Evolutionary conservation across 2,797 vertebrate species (phyloP), one percentile per base, ranked within the genome.

Genomic region (Schizopygopsis pylzovi): DNA sequence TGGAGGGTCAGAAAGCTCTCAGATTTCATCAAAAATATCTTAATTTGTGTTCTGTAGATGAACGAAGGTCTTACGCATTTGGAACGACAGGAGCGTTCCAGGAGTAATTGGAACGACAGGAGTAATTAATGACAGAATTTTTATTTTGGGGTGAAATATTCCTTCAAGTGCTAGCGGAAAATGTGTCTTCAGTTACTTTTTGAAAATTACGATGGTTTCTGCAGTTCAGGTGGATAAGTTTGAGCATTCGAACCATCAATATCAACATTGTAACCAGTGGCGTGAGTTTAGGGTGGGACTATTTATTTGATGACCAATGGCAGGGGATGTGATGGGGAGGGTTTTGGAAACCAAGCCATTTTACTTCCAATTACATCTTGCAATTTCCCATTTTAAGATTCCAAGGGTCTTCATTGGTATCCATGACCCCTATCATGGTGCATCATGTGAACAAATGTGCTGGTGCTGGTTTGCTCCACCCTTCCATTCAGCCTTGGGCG

Each of bases 401-500:
- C 88, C 88, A 6, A 84, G 84, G 90, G 90, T 54, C 41, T 20
- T 68, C 76, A 78, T 22, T 71, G 76, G 39, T 61, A 12, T 79
- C 75, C 63, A 37, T 8, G 80, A 52, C 25, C 80, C 39, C 41
- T n/a, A 59, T 88, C 72, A 68, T 49, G 41, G 33, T 18, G 79
- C 28, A 81, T 83, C 73, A 91, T 90, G 75, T 81, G 77, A 88
- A 82, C 88, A 82, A 85, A 87, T 87, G 90, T 91, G 87, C 90
- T 86, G 90, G 87, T 90, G 91, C 88, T 85, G 85, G 63, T 82
- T 25, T 86, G 87, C 89, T 91, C 90, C 91, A 91, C 85, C 81
- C 81, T 65, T 92, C 88, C 80, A 86, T 87, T 91, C 89, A 91
- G 93, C 94, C 92, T 87, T 81, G 83, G 91, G 93, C 90, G 1